A percentile compares a stretch with the other conserved stretches of the same genome.
Conservation (phyloP, 2,113 vertebrate genomes). For the Eretmochelys imbricata region DNA sequence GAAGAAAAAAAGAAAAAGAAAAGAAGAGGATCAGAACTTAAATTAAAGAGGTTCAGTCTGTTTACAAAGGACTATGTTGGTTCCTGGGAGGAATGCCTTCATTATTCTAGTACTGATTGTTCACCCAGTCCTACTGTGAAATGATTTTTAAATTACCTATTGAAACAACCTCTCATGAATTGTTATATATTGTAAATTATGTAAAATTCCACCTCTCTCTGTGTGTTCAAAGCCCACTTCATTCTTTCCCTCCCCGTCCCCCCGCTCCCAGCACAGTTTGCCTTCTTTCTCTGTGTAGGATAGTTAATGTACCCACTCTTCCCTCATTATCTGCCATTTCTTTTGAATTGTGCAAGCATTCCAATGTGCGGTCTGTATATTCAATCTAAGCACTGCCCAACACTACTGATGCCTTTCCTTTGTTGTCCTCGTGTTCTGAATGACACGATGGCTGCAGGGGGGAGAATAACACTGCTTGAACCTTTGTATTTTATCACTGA, state of each 20-base stretch:
- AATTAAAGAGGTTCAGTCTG: fast-evolving
- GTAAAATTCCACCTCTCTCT: background rate
- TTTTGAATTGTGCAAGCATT: background rate
- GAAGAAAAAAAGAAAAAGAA: background rate
- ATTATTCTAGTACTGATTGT: background rate
- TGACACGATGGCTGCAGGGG: background rate
- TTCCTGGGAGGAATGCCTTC: background rate
- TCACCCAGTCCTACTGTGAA: background rate
- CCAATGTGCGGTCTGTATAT: background rate
- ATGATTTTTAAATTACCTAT: background rate
- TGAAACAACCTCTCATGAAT: background rate
- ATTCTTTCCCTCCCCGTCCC: background rate
- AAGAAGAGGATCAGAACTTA: background rate
- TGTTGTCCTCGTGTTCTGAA: background rate
- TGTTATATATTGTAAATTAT: background rate
- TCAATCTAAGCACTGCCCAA: background rate
- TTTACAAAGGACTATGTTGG: background rate
- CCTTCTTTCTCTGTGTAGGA: background rate
- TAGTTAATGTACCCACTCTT: background rate
- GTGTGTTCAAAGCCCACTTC: background rate
- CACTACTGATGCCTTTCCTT: conserved; percentile 6
- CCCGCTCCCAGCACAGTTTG: background rate
- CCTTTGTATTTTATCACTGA: conserved; percentile 32
- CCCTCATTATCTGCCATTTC: background rate
- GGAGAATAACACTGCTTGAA: conserved; percentile 14